A percentile compares a stretch with the other conserved stretches of the same genome.
phyloP scores from a whole-genome alignment of 2,797 vertebrate genomes.

The Paratrypauchen microcephalus region DNA sequence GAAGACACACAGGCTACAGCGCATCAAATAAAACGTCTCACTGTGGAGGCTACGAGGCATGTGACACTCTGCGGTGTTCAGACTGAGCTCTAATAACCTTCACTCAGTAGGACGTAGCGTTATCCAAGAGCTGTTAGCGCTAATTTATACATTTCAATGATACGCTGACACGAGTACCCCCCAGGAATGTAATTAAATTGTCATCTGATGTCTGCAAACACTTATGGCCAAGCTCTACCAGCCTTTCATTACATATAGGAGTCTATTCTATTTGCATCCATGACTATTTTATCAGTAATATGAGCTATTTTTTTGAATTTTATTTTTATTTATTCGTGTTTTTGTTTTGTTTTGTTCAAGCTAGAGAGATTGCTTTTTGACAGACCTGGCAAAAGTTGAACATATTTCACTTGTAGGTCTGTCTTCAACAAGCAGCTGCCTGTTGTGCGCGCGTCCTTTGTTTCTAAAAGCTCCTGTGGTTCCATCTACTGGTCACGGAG shows the following conservation, averaged over 20 bases:
- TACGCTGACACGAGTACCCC: not conserved
- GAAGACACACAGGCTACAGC: not conserved
- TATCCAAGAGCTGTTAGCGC: not conserved
- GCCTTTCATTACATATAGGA: too few relatives aligned
- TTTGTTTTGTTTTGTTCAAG: not conserved
- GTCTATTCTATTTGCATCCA: not conserved
- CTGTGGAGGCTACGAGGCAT: slow-evolving; percentile 7
- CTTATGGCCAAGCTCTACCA: not conserved
- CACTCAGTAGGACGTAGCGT: slow-evolving; percentile 3
- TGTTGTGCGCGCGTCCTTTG: slow-evolving; percentile 9
- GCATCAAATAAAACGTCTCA: slow-evolving; percentile 7
- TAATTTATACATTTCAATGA: slow-evolving; percentile 12
- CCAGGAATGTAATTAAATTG: slow-evolving; percentile 7
- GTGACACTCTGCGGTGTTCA: not conserved
- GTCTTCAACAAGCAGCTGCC: slow-evolving; percentile 10
- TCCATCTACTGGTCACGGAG: slow-evolving; percentile 50
- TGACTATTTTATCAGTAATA: not conserved
- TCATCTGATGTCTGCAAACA: not conserved
- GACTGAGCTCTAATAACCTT: slow-evolving; percentile 2
- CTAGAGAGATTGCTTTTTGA: not conserved
- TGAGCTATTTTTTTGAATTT: not conserved
- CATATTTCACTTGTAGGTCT: not conserved
- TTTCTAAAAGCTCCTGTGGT: slow-evolving; percentile 27
- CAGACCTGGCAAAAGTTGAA: slow-evolving; percentile 1
- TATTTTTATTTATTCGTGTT: too few relatives aligned